A percentile compares a stretch with the other conserved stretches of the same genome.
Conservation (phyloP, 37 sponge, comb jelly and placozoan species). For the Beroe ovata region DNA sequence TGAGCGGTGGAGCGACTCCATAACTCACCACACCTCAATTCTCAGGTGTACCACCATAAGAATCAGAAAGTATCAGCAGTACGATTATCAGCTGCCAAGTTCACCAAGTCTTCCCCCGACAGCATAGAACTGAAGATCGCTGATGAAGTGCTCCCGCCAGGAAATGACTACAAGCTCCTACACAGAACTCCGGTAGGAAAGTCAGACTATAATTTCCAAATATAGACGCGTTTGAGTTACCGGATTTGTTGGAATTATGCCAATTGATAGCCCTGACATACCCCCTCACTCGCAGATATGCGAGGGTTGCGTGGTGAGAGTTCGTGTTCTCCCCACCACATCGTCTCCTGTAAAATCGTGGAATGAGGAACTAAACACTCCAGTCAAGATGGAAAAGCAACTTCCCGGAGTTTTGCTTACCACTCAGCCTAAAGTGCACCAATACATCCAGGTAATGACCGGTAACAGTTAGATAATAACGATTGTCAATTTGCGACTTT, state of each 20-base stretch:
- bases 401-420: slow-evolving; percentile 39
- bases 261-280: too few species aligned
- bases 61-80: slow-evolving; percentile 57
- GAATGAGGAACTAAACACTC: slow-evolving; percentile 61
- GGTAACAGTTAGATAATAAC: too few species aligned
- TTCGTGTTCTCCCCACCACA: slow-evolving; percentile 24
- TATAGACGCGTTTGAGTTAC: too few species aligned
- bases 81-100: slow-evolving; percentile 26
- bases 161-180: slow-evolving; percentile 33
- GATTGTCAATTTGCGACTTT: background rate
- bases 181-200: slow-evolving; percentile 4
- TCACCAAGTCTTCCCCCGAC: slow-evolving; percentile 29
- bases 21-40: too few species aligned
- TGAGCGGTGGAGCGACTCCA: too few species aligned
- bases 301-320: slow-evolving; percentile 44
- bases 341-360: slow-evolving; percentile 60
- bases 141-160: background rate
- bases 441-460: slow-evolving; percentile 10
- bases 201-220: background rate
- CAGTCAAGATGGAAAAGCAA: slow-evolving; percentile 42
- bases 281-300: background rate
- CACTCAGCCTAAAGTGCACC: slow-evolving; percentile 56
- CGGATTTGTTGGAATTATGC: too few species aligned
- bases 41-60: slow-evolving; percentile 35
- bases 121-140: slow-evolving; percentile 20